phyloP scores from a whole-genome alignment of 2,113 vertebrate genomes.

The Microcebus ravelobensis region DNA sequence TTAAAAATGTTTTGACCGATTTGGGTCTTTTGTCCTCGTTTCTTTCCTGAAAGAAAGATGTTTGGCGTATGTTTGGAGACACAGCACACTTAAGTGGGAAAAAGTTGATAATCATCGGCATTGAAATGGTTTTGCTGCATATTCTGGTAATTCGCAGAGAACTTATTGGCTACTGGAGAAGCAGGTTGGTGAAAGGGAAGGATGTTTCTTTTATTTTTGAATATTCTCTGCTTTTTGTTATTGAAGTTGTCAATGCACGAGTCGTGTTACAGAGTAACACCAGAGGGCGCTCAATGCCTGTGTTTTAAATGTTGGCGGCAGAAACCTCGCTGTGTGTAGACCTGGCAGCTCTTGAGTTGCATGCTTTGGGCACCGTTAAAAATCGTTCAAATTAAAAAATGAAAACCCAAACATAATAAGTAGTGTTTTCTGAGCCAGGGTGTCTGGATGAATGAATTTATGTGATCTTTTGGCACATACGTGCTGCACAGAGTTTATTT shows the following conservation, averaged over 20 bases:
- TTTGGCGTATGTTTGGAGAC: not conserved
- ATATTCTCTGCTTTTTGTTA: not conserved
- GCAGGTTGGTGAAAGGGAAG: not conserved
- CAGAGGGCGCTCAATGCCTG: constrained; percentile 55
- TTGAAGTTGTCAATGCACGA: not conserved
- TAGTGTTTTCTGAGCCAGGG: not conserved
- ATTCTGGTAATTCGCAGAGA: not conserved
- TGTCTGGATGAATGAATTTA: not conserved
- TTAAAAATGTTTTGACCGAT: not conserved
- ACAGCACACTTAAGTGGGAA: not conserved
- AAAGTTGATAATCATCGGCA: not conserved
- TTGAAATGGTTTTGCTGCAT: not conserved
- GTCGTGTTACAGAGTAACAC: not conserved
- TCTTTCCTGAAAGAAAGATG: not conserved
- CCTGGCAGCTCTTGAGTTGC: not conserved
- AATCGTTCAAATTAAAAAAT: not conserved
- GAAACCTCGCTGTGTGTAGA: not conserved
- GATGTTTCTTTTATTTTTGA: not conserved
- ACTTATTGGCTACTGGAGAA: not conserved
- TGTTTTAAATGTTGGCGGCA: not conserved
- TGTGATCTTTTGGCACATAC: not conserved
- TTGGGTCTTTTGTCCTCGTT: not conserved
- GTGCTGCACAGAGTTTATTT: not conserved
- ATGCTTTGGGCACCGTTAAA: not conserved
- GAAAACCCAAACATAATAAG: not conserved